phyloP scores from a whole-genome alignment of 2,797 vertebrate genomes.

The Pangasius sanitwongsei region DNA sequence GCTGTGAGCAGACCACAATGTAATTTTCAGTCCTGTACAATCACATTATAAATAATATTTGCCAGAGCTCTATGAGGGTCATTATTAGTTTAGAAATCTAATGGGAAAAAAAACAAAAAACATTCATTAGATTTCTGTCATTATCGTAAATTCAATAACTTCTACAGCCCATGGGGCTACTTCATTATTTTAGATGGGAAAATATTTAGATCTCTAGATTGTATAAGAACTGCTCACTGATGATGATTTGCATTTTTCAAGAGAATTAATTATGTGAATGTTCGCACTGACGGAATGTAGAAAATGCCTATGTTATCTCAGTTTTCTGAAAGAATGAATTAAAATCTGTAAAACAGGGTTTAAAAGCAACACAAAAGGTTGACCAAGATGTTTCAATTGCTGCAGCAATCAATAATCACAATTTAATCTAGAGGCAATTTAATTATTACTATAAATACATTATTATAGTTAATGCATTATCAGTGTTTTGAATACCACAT shows the following conservation, averaged over 20 bases:
- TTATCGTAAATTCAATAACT: not conserved
- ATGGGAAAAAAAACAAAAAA: not conserved
- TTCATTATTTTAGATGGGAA: slow-evolving; percentile 7
- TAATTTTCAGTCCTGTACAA: slow-evolving; percentile 7
- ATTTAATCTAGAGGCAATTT: not conserved
- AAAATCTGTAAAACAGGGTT: not conserved
- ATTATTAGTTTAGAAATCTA: slow-evolving; percentile 8
- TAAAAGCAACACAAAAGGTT: not conserved
- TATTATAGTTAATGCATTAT: not conserved
- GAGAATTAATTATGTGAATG: not conserved
- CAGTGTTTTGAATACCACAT: not conserved
- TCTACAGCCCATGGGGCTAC: not conserved
- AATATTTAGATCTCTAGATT: not conserved
- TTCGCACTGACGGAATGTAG: not conserved
- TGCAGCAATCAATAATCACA: not conserved
- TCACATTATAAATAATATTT: not conserved
- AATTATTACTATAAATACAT: not conserved
- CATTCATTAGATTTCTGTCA: slow-evolving; percentile 14
- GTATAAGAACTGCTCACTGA: not conserved
- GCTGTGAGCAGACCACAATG: not conserved
- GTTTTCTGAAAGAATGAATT: not conserved
- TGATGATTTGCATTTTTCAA: not conserved
- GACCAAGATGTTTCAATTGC: not conserved
- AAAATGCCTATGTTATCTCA: not conserved
- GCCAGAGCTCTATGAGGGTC: not conserved